Evolutionary conservation across 1,140 invertebrate genomes (phyloP), one percentile per base, ranked within the genome.

Genomic region (Manduca sexta): DNA sequence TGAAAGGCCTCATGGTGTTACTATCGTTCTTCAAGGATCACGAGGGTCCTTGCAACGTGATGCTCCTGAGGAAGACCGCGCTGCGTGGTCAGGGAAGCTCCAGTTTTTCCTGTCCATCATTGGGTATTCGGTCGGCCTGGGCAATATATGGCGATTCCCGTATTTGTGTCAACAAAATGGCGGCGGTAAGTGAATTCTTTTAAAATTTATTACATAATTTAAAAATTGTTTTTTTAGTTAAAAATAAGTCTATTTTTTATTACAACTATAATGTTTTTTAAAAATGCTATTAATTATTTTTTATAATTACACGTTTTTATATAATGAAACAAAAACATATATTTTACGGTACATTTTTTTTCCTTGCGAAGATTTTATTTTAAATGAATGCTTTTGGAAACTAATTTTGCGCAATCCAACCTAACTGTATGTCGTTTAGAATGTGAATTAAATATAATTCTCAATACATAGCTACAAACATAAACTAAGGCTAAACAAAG

Each of bases 91-190:
- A 35, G 91, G 92, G 35, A 96, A 97, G 74, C 90, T 95, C 86
- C 95, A 97, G 82, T 97, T 96, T 79, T 94, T 97, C 83, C 89
- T 97, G 53, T 94, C 93, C 55, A 95, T 96, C 77, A 95, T 97
- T 41, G 94, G 95, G 1, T 96, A 95, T 80, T 95, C 94, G 31
- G 94, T 97, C 4, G 95, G 95, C 0, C 89, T 98, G 14, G 96
- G 95, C 12, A 97, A 97, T 75, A 96, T 98, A 37, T 98, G 96
- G 97, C 90, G 96, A 65, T 98, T 98, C 88, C 96, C 96, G 7
- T 98, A 97, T 74, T 86, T 98, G 45, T 97, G 95, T 69, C 96
- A 97, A 86, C 93, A 96, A 76, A 97, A 98, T 84, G 96, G 96
- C 38, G 96, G 96, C 84, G 96, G 95, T 96, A 71, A 91, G 92